These are phyloP conservation scores for Colius striatus DNA, from an alignment of 2,113 vertebrate genomes.

Conservation along the genomic window DNA sequence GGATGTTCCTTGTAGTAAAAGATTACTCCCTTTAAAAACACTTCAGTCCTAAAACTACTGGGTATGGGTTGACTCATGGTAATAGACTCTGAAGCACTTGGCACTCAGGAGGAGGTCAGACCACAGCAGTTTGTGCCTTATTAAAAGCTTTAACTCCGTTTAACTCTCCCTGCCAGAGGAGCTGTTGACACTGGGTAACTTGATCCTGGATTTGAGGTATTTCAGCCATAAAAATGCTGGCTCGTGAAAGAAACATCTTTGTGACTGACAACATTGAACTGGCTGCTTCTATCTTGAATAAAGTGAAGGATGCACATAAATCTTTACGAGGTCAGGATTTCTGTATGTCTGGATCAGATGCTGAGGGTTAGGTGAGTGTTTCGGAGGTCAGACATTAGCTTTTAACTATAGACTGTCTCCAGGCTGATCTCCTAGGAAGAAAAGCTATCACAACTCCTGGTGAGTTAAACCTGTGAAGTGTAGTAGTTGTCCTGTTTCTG, in stretches of 20 bases:
- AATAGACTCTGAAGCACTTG: neutral
- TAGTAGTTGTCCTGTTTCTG: neutral
- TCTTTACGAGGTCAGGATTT: neutral
- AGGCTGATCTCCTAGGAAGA: neutral
- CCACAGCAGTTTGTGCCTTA: neutral
- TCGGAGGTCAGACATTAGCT: neutral
- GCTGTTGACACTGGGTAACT: neutral
- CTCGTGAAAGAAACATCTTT: neutral
- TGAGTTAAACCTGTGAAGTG: neutral
- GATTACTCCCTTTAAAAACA: neutral
- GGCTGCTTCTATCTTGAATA: neutral
- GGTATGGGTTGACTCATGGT: neutral
- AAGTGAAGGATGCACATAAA: neutral
- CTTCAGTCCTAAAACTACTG: neutral
- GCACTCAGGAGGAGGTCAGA: neutral
- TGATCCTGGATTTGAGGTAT: neutral
- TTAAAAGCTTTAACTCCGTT: neutral
- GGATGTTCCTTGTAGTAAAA: neutral
- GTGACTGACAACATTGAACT: neutral
- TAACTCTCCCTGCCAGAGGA: neutral
- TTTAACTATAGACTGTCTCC: neutral
- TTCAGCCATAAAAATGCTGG: neutral
- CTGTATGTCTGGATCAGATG: neutral
- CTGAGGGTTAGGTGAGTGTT: neutral
- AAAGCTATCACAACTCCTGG: neutral